Base-by-base conservation (phyloP, 1,140 invertebrate species). In the Sminthurides bifidus region DNA sequence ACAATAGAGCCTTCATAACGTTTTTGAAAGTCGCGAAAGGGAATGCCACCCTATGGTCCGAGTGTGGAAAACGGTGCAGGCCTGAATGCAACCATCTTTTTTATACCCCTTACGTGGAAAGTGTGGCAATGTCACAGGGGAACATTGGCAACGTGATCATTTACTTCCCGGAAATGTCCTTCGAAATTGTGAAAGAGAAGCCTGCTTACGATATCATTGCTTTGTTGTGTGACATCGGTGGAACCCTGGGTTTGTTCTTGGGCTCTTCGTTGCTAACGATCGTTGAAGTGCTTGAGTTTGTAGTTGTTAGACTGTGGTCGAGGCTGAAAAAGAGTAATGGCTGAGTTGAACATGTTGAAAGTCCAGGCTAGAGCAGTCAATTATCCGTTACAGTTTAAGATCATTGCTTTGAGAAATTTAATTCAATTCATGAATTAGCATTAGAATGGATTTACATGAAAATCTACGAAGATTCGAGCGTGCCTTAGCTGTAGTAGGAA, bases 191-290 rank as follows among this genome's bases (percentile, higher is more conserved):
- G 21, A 33, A 15, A 17, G 54, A 60, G 23, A 54, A 60, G 19
- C 27, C 12, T 14, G 44, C 58, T 24, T 60, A 60, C 46, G 52
- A 56, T 17, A 5, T 60, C 14, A 60, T 60, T 43, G 53, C 58
- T 15, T 35, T 60, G 15, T 29, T 60, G 15, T 60, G 58, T 51
- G 58, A 60, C 30, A 31, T 75, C 26, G 74, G 74, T 5, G 73
- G 74, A 50, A 70, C 75, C n/a, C 74, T 74, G 59, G 73, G 72
- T 49, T 62, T 76, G 27, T 75, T 75, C 56, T 58, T 76, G 40
- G 74, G 73, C 29, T 75, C 70, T 57, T 74, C 73, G 56, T 68
- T 75, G 33, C 67, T 76, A 6, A 75, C 70, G 15, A 50, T 73
- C 4, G 61, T 71, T 4, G 73, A 76, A 63, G 63, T 75, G 27